A percentile compares a stretch with the other conserved stretches of the same genome.
Conservation (phyloP, 2,113 vertebrate species). For the Myanophis thanlyinensis region DNA sequence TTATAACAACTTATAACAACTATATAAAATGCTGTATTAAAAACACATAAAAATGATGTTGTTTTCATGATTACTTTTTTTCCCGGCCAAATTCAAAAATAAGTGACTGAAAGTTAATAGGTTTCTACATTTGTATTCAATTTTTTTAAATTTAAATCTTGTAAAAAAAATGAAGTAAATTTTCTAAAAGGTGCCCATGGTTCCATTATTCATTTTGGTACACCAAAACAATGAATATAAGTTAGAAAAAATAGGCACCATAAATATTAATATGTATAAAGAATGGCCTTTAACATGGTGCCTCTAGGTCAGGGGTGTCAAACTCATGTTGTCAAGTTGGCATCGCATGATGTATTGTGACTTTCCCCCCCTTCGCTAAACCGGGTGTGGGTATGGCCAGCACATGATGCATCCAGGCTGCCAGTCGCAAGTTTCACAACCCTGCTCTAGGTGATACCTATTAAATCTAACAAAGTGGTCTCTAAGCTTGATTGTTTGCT, state of each 20-base stretch:
- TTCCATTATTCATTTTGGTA: not conserved
- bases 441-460: not conserved
- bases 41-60: not conserved
- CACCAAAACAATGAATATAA: not conserved
- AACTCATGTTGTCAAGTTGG: accelerated
- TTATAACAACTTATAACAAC: not conserved
- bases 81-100: not conserved
- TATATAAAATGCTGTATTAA: not conserved
- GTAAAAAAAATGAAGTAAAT: not conserved
- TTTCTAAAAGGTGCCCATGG: not conserved
- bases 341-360: no score
- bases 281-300: not conserved
- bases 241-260: not conserved
- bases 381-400: no score
- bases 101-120: not conserved
- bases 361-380: no score
- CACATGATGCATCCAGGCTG: no score
- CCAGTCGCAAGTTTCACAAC: no score
- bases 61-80: not conserved
- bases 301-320: not conserved
- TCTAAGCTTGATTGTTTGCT: not conserved
- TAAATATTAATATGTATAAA: not conserved
- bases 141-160: not conserved
- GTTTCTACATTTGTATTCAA: not conserved
- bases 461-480: not conserved